Base-by-base conservation (phyloP, 2,888 invertebrate species). In the Hypselothyrea guttata region DNA sequence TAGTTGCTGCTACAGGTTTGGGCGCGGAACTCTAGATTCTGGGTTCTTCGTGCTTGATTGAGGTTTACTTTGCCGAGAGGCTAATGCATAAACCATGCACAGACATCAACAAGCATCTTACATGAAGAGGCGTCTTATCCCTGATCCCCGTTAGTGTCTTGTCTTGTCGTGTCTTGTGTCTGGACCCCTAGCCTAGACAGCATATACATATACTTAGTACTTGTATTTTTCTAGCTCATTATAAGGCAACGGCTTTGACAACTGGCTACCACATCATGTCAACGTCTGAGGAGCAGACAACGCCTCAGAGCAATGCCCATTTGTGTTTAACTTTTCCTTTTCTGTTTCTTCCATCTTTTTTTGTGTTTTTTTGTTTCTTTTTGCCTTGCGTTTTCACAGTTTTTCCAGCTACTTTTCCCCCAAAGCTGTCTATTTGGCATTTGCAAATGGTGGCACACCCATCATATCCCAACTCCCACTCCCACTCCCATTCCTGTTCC, bases 41-140 rank as follows among this genome's bases (percentile, higher is more conserved):
- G 56, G 35, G 79, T 81, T 81, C 78, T 74, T 74, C 74, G 73
- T 77, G 78, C 78, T 77, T 81, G 84, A 81, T 84, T 84, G 79
- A 75, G 79, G 79, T 81, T 81, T 84, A 77, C 75, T 71, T 73
- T 75, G 71, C 64, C 75, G 61, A 65, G 71, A 65, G 69, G 81
- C 77, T 84, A 78, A 83, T 79, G 84, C 79, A 81, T 81, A 81
- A 81, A 82, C 84, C 79, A 81, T 81, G 82, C 82, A 71, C 81
- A 81, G 82, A 81, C 84, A 81, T 84, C 84, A 81, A 66, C 81
- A 68, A 61, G 59, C 67, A 64, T 67, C 74, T 64, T 71, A 70
- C 70, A 70, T 76, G 71, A 53, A 64, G 54, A 66, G 57, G 49
- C 45, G 49, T 40, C 68, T 45, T 71, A 54, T 61, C 54, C 53